Conservation (phyloP, 2,888 invertebrate genomes). For the Ferdinandea cuprea region DNA sequence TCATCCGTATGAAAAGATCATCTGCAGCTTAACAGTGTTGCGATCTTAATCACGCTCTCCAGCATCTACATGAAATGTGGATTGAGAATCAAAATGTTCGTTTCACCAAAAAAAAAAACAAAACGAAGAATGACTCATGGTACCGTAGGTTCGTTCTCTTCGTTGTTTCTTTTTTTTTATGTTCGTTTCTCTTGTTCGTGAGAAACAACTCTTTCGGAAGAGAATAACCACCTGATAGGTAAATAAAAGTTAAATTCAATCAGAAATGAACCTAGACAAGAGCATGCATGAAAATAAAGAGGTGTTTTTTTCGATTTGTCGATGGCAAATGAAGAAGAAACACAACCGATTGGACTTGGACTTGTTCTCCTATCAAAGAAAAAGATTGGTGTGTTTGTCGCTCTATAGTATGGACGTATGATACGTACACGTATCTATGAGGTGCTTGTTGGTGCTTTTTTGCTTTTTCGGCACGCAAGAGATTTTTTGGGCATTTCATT, state of each 20-base stretch:
- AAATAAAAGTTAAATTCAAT: conserved; percentile 62
- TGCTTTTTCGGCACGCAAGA: conserved; percentile 65
- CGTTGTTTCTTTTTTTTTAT: neutral
- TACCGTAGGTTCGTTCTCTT: conserved; percentile 47
- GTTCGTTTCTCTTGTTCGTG: conserved; percentile 16
- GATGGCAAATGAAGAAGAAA: conserved; percentile 67
- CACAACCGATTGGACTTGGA: conserved; percentile 50
- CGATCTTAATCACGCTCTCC: conserved; percentile 7
- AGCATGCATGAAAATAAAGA: conserved; percentile 43
- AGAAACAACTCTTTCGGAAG: conserved; percentile 59
- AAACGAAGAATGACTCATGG: neutral
- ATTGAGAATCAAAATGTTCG: neutral
- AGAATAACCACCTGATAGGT: conserved; percentile 43
- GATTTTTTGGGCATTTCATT: conserved; percentile 55
- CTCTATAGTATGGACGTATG: neutral
- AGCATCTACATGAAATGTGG: too few species aligned
- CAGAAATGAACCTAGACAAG: conserved; percentile 46
- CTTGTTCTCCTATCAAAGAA: conserved; percentile 17
- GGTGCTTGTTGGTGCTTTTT: conserved; percentile 8
- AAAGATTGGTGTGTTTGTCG: conserved; percentile 45
- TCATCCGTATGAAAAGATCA: conserved; percentile 21
- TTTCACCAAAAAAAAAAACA: conserved; percentile 2
- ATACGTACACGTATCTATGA: conserved; percentile 46
- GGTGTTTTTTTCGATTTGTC: conserved; percentile 15
- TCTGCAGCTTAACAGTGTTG: neutral